These are phyloP conservation scores for Myotis daubentonii DNA, from an alignment of 2,797 vertebrate genomes.

Conservation along the genomic window DNA sequence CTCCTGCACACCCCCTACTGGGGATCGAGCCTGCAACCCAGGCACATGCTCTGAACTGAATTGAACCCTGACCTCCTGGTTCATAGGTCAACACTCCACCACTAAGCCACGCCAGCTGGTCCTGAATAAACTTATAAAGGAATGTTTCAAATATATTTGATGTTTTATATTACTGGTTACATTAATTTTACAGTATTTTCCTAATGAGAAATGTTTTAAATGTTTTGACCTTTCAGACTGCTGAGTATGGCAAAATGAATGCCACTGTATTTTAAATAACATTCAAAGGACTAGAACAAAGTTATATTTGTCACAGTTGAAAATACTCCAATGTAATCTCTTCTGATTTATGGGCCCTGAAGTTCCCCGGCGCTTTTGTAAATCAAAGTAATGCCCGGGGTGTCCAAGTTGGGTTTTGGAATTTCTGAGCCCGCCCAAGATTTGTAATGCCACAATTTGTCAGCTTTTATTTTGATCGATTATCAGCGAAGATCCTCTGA, in stretches of 20 bases:
- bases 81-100: no score
- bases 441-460: conserved; percentile 36
- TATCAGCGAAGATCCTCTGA: neutral
- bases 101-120: no score
- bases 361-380: conserved; percentile 57
- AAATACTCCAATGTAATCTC: conserved; percentile 67
- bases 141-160: neutral
- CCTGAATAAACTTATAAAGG: neutral
- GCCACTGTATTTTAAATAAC: conserved; percentile 64
- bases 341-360: conserved; percentile 63
- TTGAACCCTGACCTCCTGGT: no score
- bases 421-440: conserved; percentile 54
- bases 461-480: conserved; percentile 34
- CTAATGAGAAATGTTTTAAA: conserved; percentile 24
- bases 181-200: conserved; percentile 44
- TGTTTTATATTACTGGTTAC: conserved; percentile 32
- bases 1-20: no score
- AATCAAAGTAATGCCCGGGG: conserved; percentile 60
- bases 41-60: no score
- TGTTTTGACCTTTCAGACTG: conserved; percentile 65
- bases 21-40: no score
- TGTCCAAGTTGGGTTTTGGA: conserved; percentile 47
- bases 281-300: conserved; percentile 59
- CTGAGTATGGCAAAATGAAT: conserved; percentile 38
- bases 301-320: conserved; percentile 67